These are phyloP conservation scores for Dufourea novaeangliae DNA, from an alignment of 1,140 invertebrate genomes.

Conservation along the genomic window DNA sequence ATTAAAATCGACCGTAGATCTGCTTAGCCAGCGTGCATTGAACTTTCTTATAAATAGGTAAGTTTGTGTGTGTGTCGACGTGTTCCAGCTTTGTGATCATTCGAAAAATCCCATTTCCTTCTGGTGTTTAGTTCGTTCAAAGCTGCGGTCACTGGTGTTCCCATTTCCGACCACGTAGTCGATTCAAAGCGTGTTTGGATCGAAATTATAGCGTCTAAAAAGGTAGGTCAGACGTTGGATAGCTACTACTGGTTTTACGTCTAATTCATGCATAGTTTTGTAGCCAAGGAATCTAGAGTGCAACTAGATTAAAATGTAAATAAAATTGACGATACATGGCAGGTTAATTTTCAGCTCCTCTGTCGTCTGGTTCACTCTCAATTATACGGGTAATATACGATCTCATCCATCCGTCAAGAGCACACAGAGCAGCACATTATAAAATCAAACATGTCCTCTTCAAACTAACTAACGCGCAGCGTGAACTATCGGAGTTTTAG, in stretches of 20 bases:
- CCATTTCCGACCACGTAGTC: too few relatives aligned
- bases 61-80: background rate
- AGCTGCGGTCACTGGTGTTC: background rate
- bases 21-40: background rate
- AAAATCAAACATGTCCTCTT: conserved; percentile 7
- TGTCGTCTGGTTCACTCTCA: too few relatives aligned
- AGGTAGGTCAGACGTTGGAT: background rate
- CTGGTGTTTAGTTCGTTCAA: background rate
- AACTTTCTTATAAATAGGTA: conserved; percentile 30
- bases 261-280: background rate
- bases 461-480: background rate
- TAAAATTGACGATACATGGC: background rate
- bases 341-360: background rate
- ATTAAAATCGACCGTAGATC: background rate
- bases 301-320: background rate
- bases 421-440: background rate
- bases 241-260: background rate
- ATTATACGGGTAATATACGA: background rate
- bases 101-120: background rate
- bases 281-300: background rate
- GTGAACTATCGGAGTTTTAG: background rate
- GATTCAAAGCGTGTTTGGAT: too few relatives aligned
- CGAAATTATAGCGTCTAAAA: background rate
- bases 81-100: background rate
- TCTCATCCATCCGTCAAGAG: background rate